phyloP scores from a whole-genome alignment of 2,888 invertebrate genomes.

The Melangyna quadrimaculata region DNA sequence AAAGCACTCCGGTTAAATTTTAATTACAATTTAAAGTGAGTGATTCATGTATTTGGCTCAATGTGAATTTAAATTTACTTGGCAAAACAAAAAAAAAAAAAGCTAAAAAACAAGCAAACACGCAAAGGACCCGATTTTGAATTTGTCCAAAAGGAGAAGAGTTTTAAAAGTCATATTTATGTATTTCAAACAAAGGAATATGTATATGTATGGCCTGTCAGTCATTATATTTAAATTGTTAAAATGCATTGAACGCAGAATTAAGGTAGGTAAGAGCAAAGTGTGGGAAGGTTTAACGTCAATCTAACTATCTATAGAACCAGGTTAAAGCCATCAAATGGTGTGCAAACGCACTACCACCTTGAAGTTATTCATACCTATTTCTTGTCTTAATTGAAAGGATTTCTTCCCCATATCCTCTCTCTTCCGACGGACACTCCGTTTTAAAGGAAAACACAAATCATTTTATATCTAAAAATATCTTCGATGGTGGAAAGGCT shows the following conservation, averaged over 20 bases:
- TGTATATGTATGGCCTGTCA: too few species aligned
- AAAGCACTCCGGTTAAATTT: conserved; percentile 34
- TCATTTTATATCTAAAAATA: conserved; percentile 51
- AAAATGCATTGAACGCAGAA: neutral
- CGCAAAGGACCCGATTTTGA: neutral
- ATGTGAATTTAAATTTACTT: neutral
- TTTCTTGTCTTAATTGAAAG: neutral
- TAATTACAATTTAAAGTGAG: conserved; percentile 41
- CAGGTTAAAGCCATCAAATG: conserved; percentile 48
- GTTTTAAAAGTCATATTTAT: neutral
- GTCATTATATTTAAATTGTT: neutral
- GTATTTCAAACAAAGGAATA: too few species aligned
- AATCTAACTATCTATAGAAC: conserved; percentile 28
- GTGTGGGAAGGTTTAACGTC: neutral
- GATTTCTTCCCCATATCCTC: neutral
- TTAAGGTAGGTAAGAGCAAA: neutral
- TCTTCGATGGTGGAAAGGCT: neutral
- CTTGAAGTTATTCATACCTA: conserved; percentile 2
- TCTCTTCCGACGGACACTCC: neutral
- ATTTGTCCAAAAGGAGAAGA: neutral
- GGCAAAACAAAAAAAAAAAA: neutral
- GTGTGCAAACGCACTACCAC: neutral
- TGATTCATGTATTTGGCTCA: neutral
- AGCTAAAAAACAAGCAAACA: too few species aligned
- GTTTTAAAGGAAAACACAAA: neutral